Percentiles rank a stretch among this genome's conserved stretches.
Evolutionary conservation across 1,140 invertebrate species (phyloP).

Genomic region (Ceratina australensis): DNA sequence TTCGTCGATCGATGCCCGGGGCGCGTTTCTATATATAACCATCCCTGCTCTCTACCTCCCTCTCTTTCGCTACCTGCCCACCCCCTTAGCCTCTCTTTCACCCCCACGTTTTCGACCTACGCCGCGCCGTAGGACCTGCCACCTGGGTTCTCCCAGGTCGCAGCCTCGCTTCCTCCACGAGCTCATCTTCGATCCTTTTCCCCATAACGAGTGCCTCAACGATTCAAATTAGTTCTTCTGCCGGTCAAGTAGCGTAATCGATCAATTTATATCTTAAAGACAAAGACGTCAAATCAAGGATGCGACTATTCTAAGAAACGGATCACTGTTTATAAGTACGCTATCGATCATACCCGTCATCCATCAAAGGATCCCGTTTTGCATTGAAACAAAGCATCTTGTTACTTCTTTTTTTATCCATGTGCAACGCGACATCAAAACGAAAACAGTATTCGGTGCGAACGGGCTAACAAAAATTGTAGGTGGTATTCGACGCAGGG

Average conservation of each 20-base stretch:
- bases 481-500: too few relatives aligned
- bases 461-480: not conserved
- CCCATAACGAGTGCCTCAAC: too few relatives aligned
- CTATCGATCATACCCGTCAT: not conserved
- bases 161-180: not conserved
- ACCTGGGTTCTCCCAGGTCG: constrained; percentile 28
- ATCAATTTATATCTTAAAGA: too few relatives aligned
- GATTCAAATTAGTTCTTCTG: too few relatives aligned
- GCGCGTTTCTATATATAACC: constrained; percentile 63
- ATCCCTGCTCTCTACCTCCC: constrained; percentile 54
- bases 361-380: not conserved
- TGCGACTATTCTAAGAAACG: too few relatives aligned
- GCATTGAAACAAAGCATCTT: too few relatives aligned
- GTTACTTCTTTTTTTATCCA: too few relatives aligned
- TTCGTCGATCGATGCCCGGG: constrained; percentile 63
- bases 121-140: constrained; percentile 3
- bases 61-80: constrained; percentile 1
- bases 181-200: not conserved
- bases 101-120: constrained; percentile 40
- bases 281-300: too few relatives aligned
- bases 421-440: not conserved
- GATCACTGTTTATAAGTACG: too few relatives aligned
- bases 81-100: constrained; percentile 8
- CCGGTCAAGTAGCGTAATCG: too few relatives aligned
- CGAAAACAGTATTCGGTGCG: not conserved